Conservation (phyloP, 2,797 vertebrate species). For the Lagodon rhomboides region DNA sequence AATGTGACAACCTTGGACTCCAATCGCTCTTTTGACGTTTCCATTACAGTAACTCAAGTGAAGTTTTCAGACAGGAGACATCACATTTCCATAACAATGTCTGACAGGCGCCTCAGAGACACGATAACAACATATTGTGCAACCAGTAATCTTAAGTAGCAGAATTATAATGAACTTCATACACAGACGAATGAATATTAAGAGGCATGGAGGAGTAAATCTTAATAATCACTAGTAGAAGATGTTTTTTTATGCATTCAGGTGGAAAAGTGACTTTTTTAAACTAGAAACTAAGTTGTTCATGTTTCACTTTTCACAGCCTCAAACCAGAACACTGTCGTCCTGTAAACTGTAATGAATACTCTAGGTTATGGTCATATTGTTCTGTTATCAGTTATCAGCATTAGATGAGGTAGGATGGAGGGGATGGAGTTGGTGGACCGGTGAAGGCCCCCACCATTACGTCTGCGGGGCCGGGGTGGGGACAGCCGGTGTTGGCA, state of each 20-base stretch:
- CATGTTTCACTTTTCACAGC: no score
- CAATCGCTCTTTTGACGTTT: no score
- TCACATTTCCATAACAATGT: no score
- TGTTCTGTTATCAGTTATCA: background rate
- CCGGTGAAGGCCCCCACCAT: constrained; percentile 10
- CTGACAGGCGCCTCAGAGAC: background rate
- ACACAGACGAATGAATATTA: background rate
- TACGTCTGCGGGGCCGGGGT: constrained; percentile 30
- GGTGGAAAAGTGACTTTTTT: background rate
- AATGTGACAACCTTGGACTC: no score
- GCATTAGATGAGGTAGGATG: constrained; percentile 1
- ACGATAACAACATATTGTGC: no score
- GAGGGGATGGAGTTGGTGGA: background rate
- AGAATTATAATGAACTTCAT: background rate
- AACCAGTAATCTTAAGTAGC: no score
- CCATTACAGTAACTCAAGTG: no score
- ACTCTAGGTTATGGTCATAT: background rate
- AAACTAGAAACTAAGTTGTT: background rate
- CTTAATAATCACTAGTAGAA: no score
- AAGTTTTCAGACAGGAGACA: no score
- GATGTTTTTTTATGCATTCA: no score
- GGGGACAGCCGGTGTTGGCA: constrained; percentile 75
- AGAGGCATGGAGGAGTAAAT: no score
- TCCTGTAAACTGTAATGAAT: background rate
- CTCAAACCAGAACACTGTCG: no score